Conservation (phyloP, 2,888 invertebrate species). For the Trichacis sp. region DNA sequence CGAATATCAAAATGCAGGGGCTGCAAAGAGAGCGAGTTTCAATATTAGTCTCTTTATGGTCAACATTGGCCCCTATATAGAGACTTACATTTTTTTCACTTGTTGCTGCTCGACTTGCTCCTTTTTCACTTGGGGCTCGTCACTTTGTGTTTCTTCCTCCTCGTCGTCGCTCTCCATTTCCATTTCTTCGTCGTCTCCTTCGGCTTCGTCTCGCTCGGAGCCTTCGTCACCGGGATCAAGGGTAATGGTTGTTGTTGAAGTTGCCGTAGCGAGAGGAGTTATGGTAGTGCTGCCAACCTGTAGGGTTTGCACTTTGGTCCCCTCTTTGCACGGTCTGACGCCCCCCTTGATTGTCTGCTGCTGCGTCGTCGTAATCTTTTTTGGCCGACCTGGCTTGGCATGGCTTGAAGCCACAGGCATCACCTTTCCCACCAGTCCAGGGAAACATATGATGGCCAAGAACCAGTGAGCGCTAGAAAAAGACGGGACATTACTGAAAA, state of each 20-base stretch:
- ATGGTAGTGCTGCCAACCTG: conserved; percentile 79
- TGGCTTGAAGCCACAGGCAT: conserved; percentile 72
- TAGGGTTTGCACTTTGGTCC: conserved; percentile 70
- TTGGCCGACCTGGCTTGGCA: conserved; percentile 69
- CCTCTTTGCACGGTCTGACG: conserved; percentile 61
- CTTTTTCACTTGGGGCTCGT: background rate
- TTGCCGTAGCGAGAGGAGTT: conserved; percentile 55
- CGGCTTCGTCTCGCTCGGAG: conserved; percentile 81
- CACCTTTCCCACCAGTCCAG: conserved; percentile 81
- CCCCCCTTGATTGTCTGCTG: conserved; percentile 46
- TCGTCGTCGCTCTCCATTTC: conserved; percentile 69
- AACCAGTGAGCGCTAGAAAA: conserved; percentile 88
- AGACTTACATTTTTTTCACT: conserved; percentile 42
- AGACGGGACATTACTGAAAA: too few species aligned
- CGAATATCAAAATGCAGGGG: conserved; percentile 95
- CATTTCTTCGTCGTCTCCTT: conserved; percentile 84
- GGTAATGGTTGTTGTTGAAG: conserved; percentile 66
- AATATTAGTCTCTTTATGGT: too few species aligned
- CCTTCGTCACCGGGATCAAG: conserved; percentile 79
- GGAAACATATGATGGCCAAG: conserved; percentile 95
- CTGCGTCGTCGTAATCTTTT: conserved; percentile 42
- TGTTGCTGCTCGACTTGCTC: conserved; percentile 1
- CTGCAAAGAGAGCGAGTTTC: conserved; percentile 74
- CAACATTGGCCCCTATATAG: too few species aligned
- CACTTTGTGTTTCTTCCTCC: conserved; percentile 39